Percentiles rank a stretch among this genome's conserved stretches.
phyloP scores from a whole-genome alignment of 2,113 vertebrate species.

The Mormyrus iriodes region DNA sequence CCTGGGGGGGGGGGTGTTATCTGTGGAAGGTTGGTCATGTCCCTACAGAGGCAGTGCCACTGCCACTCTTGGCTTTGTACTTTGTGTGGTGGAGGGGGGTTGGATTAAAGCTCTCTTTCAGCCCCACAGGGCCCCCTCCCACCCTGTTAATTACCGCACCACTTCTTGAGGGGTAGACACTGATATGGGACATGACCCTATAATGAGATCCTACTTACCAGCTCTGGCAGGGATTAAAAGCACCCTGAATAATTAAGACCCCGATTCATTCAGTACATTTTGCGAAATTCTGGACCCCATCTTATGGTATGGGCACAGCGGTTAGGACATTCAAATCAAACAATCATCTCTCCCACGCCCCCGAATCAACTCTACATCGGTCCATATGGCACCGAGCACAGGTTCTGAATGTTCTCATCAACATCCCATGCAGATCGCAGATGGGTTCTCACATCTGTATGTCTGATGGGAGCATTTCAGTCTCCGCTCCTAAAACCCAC shows the following conservation, averaged over 20 bases:
- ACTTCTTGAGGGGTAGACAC: background rate
- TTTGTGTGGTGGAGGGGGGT: background rate
- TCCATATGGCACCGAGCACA: background rate
- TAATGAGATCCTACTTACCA: constrained; percentile 19
- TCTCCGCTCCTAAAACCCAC: no score
- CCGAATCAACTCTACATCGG: background rate
- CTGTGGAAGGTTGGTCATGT: background rate
- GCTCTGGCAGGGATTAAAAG: background rate
- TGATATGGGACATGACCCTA: background rate
- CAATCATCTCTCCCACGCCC: background rate
- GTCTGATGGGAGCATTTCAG: background rate
- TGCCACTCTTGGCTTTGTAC: background rate
- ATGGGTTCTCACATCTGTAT: background rate
- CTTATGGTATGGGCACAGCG: background rate
- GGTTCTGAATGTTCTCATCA: background rate
- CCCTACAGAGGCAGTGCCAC: background rate
- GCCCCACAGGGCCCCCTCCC: background rate
- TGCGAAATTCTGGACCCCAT: background rate
- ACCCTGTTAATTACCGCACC: constrained; percentile 16
- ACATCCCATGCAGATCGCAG: background rate
- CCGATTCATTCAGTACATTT: background rate
- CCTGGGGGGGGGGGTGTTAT: background rate
- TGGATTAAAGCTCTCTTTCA: background rate
- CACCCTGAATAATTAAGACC: background rate
- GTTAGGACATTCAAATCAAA: background rate